Conservation (phyloP, 64 coral and sea anemone genomes). For the Montipora cactus region DNA sequence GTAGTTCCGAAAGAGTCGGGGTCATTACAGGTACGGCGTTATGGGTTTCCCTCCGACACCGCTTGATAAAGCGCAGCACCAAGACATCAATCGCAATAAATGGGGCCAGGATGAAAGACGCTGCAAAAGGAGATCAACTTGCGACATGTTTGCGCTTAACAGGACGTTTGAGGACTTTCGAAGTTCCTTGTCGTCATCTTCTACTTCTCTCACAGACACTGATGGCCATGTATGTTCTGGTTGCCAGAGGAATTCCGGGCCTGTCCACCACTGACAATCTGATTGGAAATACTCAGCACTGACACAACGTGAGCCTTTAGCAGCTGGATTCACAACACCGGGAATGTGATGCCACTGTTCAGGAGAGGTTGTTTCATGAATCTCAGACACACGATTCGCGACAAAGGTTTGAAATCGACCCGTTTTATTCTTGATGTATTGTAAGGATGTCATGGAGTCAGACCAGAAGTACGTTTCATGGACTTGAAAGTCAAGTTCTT, state of each 20-base stretch:
- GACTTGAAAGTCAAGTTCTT: constrained; percentile 31
- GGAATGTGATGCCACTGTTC: constrained; percentile 54
- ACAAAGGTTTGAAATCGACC: constrained; percentile 50
- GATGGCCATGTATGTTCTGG: too few species aligned
- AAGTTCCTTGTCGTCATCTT: too few species aligned
- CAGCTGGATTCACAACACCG: neutral
- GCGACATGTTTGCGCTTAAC: too few species aligned
- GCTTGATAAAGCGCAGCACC: too few species aligned
- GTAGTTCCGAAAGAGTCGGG: too few species aligned
- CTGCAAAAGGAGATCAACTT: too few species aligned
- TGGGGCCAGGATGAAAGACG: too few species aligned
- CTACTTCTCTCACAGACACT: too few species aligned
- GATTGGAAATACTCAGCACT: neutral
- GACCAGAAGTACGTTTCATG: constrained; percentile 29
- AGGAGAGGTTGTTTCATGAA: constrained; percentile 8
- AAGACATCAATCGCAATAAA: too few species aligned
- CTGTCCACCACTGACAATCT: constrained; percentile 8
- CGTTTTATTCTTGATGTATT: constrained; percentile 50
- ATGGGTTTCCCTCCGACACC: too few species aligned
- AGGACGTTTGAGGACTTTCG: too few species aligned
- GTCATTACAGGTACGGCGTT: too few species aligned
- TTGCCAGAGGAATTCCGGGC: neutral
- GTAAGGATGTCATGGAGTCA: constrained; percentile 28
- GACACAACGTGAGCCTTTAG: constrained; percentile 21
- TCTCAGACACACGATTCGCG: constrained; percentile 12